Evolutionary conservation across 2,888 invertebrate species (phyloP), one percentile per base, ranked within the genome.

Genomic region (Trachelus troglodyta): DNA sequence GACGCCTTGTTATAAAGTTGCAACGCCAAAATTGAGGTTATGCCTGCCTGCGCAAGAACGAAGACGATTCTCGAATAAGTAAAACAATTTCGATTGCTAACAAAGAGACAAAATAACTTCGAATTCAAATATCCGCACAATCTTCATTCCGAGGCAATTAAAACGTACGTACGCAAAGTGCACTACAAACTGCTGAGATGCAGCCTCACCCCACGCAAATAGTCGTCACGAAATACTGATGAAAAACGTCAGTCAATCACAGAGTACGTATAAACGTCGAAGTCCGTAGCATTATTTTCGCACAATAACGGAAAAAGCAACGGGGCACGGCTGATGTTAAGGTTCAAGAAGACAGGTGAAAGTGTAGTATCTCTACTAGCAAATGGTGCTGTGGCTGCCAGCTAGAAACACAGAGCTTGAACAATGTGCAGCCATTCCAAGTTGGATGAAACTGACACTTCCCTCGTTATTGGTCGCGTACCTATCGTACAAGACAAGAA

Each of bases 351-450:
- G 76, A 77, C 77, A 79, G 82, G 84, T 85, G 84, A 85, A 85
- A 85, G 83, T 85, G 83, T 82, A 75, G 79, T 82, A 75, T 83
- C 73, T 83, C 77, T 69, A 69, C 78, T 79, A 79, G 79, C 76
- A 81, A 82, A 82, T 83, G 81, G 81, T n/a, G 77, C 75, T 81
- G 83, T 76, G 79, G 33, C 69, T 77, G 83, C 80, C 80, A 83
- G 74, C 77, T 79, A 84, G 79, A 74, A 74, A 56, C 33, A 71
- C 74, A 34, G 40, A 77, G 73, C 76, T 73, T 76, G 79, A 82
- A 87, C 85, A 88, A 87, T 86, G 86, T 87, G 84, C 85, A 86
- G 84, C 85, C 86, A 86, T 87, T 88, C 85, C 83, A 84, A 34
- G 84, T 80, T 84, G 85, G 82, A 84, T 77, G 78, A 83, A 85